phyloP scores from a whole-genome alignment of 2,888 invertebrate species.

The Acleris sparsana region DNA sequence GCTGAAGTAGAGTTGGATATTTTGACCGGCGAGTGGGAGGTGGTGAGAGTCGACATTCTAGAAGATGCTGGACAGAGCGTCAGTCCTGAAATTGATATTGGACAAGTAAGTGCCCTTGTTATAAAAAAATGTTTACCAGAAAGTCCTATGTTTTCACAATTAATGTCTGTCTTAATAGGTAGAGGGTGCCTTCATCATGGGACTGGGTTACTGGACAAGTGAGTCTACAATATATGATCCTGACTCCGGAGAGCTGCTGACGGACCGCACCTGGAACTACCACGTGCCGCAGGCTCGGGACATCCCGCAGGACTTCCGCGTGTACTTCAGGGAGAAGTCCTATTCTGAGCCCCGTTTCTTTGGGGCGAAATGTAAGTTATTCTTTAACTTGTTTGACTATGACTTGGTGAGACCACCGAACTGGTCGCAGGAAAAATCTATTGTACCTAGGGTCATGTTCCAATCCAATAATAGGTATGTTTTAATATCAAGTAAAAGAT shows the following conservation, averaged over 20 bases:
- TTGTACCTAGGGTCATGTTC: too few relatives aligned
- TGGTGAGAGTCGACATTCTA: slow-evolving; percentile 85
- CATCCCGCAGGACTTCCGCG: slow-evolving; percentile 85
- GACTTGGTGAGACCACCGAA: too few relatives aligned
- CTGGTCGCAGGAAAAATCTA: too few relatives aligned
- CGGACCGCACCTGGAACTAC: slow-evolving; percentile 88
- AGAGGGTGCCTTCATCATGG: slow-evolving; percentile 88
- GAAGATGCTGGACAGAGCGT: slow-evolving; percentile 87
- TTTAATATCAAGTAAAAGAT: too few relatives aligned
- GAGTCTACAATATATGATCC: slow-evolving; percentile 84
- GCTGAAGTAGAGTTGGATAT: slow-evolving; percentile 89
- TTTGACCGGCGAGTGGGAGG: slow-evolving; percentile 87
- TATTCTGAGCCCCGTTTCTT: slow-evolving; percentile 80
- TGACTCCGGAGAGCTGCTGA: slow-evolving; percentile 82
- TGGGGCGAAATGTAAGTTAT: slow-evolving; percentile 73
- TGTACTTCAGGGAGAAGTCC: slow-evolving; percentile 81
- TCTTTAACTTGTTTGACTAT: too few relatives aligned
- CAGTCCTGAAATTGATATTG: slow-evolving; percentile 87
- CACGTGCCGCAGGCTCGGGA: slow-evolving; percentile 86
- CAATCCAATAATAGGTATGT: too few relatives aligned
- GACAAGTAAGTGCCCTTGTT: slow-evolving; percentile 73
- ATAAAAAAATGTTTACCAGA: too few relatives aligned
- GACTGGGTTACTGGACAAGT: slow-evolving; percentile 85
- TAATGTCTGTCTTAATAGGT: slow-evolving; percentile 51
- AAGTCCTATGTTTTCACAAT: too few relatives aligned